phyloP scores from a whole-genome alignment of 1,140 invertebrate genomes.

The Neoseiulus cucumeris region DNA sequence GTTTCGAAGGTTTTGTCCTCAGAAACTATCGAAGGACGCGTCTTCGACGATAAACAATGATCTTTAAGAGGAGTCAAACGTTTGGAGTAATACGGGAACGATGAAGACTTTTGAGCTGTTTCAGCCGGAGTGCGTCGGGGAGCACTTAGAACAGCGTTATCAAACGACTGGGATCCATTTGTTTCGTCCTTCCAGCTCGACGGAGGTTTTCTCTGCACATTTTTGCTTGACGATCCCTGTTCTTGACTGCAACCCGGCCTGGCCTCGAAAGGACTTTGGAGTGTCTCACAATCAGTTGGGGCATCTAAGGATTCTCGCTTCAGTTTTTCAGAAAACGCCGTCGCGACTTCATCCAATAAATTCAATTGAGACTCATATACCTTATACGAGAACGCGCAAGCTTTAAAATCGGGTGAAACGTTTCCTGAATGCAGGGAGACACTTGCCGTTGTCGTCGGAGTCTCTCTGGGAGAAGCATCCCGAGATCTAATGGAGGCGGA shows the following conservation, averaged over 20 bases:
- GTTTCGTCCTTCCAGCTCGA: neutral
- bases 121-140: neutral
- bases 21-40: neutral
- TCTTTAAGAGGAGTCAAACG: neutral
- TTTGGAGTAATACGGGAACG: neutral
- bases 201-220: neutral
- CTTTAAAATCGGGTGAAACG: neutral
- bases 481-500: neutral
- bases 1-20: no score
- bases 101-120: neutral
- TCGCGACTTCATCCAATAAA: neutral
- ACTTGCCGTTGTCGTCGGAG: neutral
- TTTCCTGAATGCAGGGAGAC: neutral
- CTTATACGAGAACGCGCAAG: neutral
- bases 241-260: neutral
- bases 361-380: neutral
- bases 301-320: neutral
- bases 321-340: neutral
- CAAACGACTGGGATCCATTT: neutral
- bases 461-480: neutral
- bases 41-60: neutral
- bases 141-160: neutral
- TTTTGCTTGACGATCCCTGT: neutral
- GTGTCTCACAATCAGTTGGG: neutral
- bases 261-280: neutral